Base-by-base conservation (phyloP, 2,888 invertebrate species). In the Platerodrilus igneus region DNA sequence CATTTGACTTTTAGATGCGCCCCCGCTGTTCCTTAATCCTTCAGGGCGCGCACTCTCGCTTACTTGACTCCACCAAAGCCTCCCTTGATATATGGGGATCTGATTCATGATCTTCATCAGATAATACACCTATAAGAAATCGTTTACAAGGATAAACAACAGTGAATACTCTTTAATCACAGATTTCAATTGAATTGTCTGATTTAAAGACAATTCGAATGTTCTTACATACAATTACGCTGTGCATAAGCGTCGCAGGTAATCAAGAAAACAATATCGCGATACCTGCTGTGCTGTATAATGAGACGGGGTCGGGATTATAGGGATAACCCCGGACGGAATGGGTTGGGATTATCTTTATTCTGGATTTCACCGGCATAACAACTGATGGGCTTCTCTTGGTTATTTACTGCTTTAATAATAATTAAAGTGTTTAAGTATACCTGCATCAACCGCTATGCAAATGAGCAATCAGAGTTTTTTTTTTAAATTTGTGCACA, bases 231-330 rank as follows among this genome's bases (percentile, higher is more conserved):
- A 37, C 37, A 43, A 38, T 48, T 37, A 40, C 41, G 36, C 35
- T 37, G 39, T 25, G 18, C 18, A 27, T 15, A 21, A 32, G 47
- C 41, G 48, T 45, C 41, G 44, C 59, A 62, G 61, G 64, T 66
- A 67, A 68, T 68, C 68, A 69, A 69, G 68, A 69, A 69, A 68
- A 69, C 68, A 69, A 69, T 69, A 68, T 69, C 66, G 58, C 57
- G 60, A 54, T 51, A 58, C 68, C 68, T 58, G 67, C 63, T 49
- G 68, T 45, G 68, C 57, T 43, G 62, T 60, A 66, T 62, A 66
- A 63, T 66, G 65, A 66, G 64, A 60, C 62, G 56, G 58, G 58
- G 53, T 46, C 56, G 53, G 63, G 53, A 54, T 55, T 56, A 56
- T 49, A 44, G 41, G 55, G 57, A 58, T 57, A 57, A 59, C 41